phyloP scores from a whole-genome alignment of 2,113 vertebrate genomes.

The Nannospalax galili region DNA sequence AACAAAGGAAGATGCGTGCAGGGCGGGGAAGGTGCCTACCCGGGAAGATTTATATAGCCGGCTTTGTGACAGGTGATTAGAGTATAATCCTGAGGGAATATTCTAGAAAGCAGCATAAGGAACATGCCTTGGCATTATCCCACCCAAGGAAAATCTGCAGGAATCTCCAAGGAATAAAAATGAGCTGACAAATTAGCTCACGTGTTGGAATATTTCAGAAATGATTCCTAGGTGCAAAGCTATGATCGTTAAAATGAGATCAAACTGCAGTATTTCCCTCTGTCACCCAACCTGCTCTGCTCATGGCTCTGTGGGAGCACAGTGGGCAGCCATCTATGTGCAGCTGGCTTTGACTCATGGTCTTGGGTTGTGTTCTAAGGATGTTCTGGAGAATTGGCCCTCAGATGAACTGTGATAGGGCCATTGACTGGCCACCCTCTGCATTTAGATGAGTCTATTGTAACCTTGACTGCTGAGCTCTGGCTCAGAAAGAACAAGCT shows the following conservation, averaged over 20 bases:
- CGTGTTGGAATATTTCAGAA: slow-evolving; percentile 43
- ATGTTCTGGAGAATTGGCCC: not conserved
- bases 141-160: not conserved
- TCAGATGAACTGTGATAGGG: not conserved
- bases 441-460: not conserved
- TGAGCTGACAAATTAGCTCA: not conserved
- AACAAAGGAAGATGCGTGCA: not conserved
- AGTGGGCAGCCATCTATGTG: not conserved
- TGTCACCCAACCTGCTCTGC: not conserved
- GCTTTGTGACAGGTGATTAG: not conserved
- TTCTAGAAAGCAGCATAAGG: slow-evolving; percentile 8
- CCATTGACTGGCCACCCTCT: not conserved
- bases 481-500: not conserved
- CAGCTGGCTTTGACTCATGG: not conserved
- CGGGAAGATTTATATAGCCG: not conserved
- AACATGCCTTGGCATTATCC: not conserved
- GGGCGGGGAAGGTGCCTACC: not conserved
- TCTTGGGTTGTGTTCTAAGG: not conserved
- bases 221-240: slow-evolving; percentile 26
- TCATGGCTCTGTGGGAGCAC: not conserved
- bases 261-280: not conserved
- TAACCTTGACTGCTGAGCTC: slow-evolving; percentile 14
- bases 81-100: not conserved
- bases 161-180: not conserved
- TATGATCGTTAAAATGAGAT: not conserved